Evolutionary conservation across 2,797 vertebrate genomes (phyloP).

Genomic region (Momotus momota): DNA sequence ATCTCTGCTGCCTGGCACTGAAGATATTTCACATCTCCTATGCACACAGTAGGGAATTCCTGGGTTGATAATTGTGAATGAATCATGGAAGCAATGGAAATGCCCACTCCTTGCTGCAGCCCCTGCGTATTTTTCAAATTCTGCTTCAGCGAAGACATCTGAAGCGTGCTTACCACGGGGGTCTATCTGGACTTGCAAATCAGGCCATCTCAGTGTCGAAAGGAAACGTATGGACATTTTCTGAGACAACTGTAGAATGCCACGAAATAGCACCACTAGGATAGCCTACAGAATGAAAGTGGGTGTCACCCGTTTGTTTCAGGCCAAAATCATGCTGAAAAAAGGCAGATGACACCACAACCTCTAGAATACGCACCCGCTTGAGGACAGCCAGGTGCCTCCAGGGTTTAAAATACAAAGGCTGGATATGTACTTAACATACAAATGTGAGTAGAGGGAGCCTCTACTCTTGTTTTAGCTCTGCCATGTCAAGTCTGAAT

Average conservation of each 20-base stretch:
- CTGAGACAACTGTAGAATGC: background rate
- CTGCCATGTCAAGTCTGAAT: background rate
- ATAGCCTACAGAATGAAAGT: background rate
- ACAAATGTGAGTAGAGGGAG: background rate
- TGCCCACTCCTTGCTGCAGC: background rate
- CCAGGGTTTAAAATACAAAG: background rate
- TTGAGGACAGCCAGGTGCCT: background rate
- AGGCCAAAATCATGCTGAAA: background rate
- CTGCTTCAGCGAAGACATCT: background rate
- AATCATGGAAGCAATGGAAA: constrained; percentile 36
- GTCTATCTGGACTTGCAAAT: background rate
- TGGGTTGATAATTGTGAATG: constrained; percentile 38
- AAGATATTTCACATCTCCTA: background rate
- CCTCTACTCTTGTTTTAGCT: background rate
- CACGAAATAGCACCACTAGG: background rate
- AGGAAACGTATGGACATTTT: constrained; percentile 14
- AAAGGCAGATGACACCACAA: background rate
- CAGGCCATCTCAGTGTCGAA: background rate
- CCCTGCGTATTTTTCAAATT: background rate
- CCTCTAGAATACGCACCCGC: background rate
- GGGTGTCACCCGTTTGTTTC: background rate
- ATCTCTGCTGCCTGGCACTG: constrained; percentile 41
- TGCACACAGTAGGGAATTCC: constrained; percentile 47
- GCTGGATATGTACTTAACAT: background rate
- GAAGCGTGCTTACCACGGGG: background rate